Conservation (phyloP, 2,888 invertebrate species). For the Tromatobia lineatoria region DNA sequence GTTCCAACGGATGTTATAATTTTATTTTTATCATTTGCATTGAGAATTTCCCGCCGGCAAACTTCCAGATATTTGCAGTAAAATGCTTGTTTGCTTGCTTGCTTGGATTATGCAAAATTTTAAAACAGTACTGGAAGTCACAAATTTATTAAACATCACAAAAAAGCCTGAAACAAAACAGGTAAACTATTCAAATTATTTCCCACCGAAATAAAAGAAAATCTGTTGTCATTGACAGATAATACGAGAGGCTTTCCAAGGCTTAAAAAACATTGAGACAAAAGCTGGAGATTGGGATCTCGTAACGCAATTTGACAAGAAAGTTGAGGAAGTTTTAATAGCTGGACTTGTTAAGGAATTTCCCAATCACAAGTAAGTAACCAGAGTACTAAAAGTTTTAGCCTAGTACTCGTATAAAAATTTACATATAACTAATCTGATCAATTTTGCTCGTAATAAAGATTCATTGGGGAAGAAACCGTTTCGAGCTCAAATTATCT, state of each 20-base stretch:
- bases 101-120: too few species aligned
- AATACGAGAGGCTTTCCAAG: slow-evolving; percentile 78
- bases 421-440: neutral
- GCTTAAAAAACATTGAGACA: slow-evolving; percentile 84
- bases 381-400: neutral
- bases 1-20: too few species aligned
- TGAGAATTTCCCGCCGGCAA: too few species aligned
- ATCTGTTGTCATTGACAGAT: slow-evolving; percentile 70
- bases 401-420: neutral
- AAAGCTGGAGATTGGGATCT: slow-evolving; percentile 91
- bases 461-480: slow-evolving; percentile 94
- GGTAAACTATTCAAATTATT: slow-evolving; percentile 4
- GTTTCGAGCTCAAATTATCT: slow-evolving; percentile 85
- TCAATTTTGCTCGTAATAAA: slow-evolving; percentile 76
- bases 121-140: too few species aligned
- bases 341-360: slow-evolving; percentile 87
- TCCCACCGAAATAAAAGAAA: slow-evolving; percentile 3
- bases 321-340: slow-evolving; percentile 91
- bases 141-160: too few species aligned
- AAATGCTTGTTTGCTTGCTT: too few species aligned
- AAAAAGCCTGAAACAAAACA: neutral
- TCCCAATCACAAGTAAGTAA: slow-evolving; percentile 88
- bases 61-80: too few species aligned
- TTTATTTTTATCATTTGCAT: too few species aligned
- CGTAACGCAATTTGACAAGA: slow-evolving; percentile 93